Conservation (phyloP, 2,113 vertebrate species). For the Heterotis niloticus region DNA sequence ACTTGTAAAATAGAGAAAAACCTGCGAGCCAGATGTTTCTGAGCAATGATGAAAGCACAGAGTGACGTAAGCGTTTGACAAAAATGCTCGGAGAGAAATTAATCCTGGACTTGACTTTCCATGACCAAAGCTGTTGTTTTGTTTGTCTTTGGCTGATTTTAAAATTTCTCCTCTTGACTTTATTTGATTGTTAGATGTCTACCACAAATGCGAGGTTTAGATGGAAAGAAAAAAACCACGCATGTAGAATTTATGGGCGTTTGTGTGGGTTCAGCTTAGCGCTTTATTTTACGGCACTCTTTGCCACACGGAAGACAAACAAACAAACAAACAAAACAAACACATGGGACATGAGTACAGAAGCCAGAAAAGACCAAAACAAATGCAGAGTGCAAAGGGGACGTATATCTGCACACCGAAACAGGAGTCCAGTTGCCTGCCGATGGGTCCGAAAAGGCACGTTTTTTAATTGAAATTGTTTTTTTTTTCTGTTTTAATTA, state of each 20-base stretch:
- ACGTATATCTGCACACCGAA: slow-evolving; percentile 31
- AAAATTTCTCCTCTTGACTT: slow-evolving; percentile 14
- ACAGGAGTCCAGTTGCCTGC: slow-evolving; percentile 35
- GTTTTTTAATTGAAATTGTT: slow-evolving; percentile 48
- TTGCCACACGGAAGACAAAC: neutral
- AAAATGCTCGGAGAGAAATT: slow-evolving; percentile 76
- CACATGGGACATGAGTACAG: neutral
- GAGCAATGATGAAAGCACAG: slow-evolving; percentile 78
- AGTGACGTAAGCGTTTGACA: slow-evolving; percentile 83
- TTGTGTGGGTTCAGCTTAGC: slow-evolving; percentile 9
- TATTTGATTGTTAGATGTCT: slow-evolving; percentile 42
- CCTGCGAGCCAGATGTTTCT: slow-evolving; percentile 82
- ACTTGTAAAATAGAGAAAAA: slow-evolving; percentile 60
- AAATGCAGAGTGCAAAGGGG: neutral
- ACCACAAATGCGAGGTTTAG: neutral
- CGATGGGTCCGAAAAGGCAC: slow-evolving; percentile 52
- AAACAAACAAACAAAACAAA: neutral
- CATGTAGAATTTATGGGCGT: neutral
- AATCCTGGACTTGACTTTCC: slow-evolving; percentile 73
- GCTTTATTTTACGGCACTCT: neutral
- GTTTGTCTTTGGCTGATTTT: slow-evolving; percentile 59
- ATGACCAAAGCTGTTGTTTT: slow-evolving; percentile 57
- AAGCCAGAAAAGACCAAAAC: neutral
- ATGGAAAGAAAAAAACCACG: neutral
- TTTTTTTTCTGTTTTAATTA: slow-evolving; percentile 26